A percentile compares a stretch with the other conserved stretches of the same genome.
phyloP scores from a whole-genome alignment of 1,140 invertebrate genomes.

The Gerris buenoi region DNA sequence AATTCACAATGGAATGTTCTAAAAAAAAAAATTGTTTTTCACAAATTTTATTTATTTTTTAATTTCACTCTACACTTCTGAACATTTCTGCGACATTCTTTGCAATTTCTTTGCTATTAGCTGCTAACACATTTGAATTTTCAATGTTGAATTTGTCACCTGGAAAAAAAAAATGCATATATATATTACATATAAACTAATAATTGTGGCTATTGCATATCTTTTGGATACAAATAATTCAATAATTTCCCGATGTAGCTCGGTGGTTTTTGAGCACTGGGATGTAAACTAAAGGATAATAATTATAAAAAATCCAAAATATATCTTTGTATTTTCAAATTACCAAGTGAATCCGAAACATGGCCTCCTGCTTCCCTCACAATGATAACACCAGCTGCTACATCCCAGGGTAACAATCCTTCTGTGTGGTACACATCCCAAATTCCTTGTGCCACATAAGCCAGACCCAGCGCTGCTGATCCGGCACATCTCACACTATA shows the following conservation, averaged over 20 bases:
- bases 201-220: too few relatives aligned
- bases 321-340: too few relatives aligned
- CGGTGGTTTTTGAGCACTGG: too few relatives aligned
- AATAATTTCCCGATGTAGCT: too few relatives aligned
- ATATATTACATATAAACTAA: too few relatives aligned
- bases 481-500: conserved; percentile 61
- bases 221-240: too few relatives aligned
- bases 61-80: background rate
- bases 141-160: background rate
- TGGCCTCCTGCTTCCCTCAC: conserved; percentile 83
- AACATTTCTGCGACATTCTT: background rate
- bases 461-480: conserved; percentile 84
- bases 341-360: conserved; percentile 67
- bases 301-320: too few relatives aligned
- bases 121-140: background rate
- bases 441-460: conserved; percentile 71
- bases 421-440: conserved; percentile 82
- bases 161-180: background rate
- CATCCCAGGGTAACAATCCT: conserved; percentile 80
- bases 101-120: background rate
- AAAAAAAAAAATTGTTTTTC: too few relatives aligned
- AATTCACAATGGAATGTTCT: too few relatives aligned
- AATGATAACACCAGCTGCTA: conserved; percentile 73
- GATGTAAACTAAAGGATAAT: too few relatives aligned
- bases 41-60: too few relatives aligned